Base-by-base conservation (phyloP, 2,888 invertebrate genomes). In the Drosophila suboccidentalis region DNA sequence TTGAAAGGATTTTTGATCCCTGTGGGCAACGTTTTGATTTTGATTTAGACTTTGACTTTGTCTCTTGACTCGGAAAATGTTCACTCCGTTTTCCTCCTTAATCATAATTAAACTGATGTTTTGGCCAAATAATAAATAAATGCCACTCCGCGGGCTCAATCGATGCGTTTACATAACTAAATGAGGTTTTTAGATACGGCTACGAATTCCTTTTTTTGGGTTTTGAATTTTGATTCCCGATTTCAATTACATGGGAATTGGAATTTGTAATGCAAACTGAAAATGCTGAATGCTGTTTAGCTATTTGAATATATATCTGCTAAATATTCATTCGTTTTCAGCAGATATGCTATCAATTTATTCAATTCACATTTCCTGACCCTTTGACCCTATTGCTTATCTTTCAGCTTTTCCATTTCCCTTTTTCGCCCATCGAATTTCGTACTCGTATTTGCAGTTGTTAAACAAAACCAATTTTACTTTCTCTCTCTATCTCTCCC, bases 1-100 rank as follows among this genome's bases (percentile, higher is more conserved):
- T 85, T 84, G 84, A 83, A 87, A 83, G 84, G 89, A 80, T 80
- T 87, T 44, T 44, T 26, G 5, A 59, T 53, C 63, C 71, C 64
- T 50, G 63, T 11, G 65, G 60, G 59, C 55, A 26, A 26, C 47
- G 32, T 54, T 57, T 53, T 39, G 11, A 29, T 8, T 22, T 53
- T 39, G 10, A 29, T 53, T 57, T 53, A 32, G 11, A 29, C 4
- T 22, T 53, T 39, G 11, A 29, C 10, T 22, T 43, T 36, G 26
- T n/a, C 41, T 44, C 32, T 58, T 17, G 10, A 10, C n/a, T 22
- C 29, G 43, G 5, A 19, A 13, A 43, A 19, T 5, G 9, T 39
- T 43, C 43, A 5, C 9, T 29, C 29, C 19, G 22, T 44, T 11
- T n/a, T n/a, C 11, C 15, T 54, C 26, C 39, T 49, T 71, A 72